Percentiles rank a stretch among this genome's conserved stretches.
phyloP scores from a whole-genome alignment of 1,140 invertebrate species.

The Drosophila mayri region DNA sequence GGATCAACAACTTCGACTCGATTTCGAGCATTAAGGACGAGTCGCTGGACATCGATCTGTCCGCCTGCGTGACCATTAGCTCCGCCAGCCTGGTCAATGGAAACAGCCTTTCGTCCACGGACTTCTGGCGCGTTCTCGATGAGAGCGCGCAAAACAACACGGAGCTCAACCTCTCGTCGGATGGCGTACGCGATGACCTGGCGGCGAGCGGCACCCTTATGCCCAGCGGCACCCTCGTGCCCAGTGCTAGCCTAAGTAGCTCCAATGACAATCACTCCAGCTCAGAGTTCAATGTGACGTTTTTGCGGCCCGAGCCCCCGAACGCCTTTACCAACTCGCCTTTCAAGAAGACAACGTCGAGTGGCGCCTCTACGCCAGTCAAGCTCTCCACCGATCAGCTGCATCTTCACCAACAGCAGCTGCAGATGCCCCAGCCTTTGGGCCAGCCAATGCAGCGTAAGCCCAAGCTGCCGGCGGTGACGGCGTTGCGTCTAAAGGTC shows the following conservation, averaged over 20 bases:
- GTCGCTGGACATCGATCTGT: constrained; percentile 82
- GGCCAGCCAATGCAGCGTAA: constrained; percentile 58
- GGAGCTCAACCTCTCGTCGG: constrained; percentile 64
- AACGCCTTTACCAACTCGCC: constrained; percentile 74
- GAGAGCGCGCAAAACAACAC: constrained; percentile 79
- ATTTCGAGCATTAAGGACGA: constrained; percentile 84
- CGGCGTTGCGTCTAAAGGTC: constrained; percentile 64
- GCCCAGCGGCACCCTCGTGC: constrained; percentile 26
- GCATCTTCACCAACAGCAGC: constrained; percentile 34
- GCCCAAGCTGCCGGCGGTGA: constrained; percentile 58
- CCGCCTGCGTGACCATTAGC: constrained; percentile 80
- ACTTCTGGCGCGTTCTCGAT: constrained; percentile 81
- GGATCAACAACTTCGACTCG: constrained; percentile 81
- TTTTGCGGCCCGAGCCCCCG: constrained; percentile 68
- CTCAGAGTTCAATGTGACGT: constrained; percentile 69
- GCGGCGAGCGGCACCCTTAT: constrained; percentile 21
- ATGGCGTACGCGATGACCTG: constrained; percentile 58
- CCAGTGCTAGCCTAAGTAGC: constrained; percentile 11
- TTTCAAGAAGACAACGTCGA: constrained; percentile 60
- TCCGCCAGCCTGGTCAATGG: constrained; percentile 73
- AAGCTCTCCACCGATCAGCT: constrained; percentile 56
- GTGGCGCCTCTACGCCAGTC: constrained; percentile 40
- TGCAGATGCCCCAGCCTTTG: constrained; percentile 26
- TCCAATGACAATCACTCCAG: constrained; percentile 59
- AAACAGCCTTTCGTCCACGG: constrained; percentile 78